Percentiles rank a stretch among this genome's conserved stretches.
Conservation (phyloP, 2,113 vertebrate genomes). For the Patagioenas fasciata region DNA sequence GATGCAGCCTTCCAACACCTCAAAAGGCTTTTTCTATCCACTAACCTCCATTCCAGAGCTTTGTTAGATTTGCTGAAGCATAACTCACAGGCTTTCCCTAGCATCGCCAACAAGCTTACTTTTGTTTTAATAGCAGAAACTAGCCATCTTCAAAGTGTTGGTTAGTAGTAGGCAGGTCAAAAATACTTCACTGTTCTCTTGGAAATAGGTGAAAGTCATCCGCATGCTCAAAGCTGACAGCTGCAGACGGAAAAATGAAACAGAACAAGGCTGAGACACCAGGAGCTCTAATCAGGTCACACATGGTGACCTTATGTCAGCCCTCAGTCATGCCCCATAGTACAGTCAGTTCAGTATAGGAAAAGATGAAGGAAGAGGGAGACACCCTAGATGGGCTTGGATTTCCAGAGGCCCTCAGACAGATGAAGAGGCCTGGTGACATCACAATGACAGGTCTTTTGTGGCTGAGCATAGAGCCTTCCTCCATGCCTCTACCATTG, state of each 20-base stretch:
- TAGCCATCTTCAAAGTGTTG: not conserved
- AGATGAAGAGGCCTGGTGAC: not conserved
- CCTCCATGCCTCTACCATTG: not conserved
- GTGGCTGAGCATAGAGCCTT: not conserved
- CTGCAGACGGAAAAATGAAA: not conserved
- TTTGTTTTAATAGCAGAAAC: not conserved
- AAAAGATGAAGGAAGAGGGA: not conserved
- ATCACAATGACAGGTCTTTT: rapidly evolving
- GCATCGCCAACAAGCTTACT: not conserved
- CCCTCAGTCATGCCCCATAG: not conserved
- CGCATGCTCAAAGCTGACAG: not conserved
- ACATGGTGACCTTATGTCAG: rapidly evolving
- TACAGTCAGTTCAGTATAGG: not conserved
- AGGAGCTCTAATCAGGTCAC: not conserved
- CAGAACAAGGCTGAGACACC: not conserved
- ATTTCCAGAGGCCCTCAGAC: not conserved
- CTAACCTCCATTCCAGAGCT: not conserved
- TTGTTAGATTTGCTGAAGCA: not conserved
- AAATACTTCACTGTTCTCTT: not conserved
- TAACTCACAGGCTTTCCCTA: not conserved
- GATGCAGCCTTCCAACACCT: not conserved
- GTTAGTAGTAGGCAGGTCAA: not conserved
- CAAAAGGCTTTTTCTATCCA: not conserved
- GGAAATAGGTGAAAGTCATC: not conserved
- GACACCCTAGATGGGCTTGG: not conserved